Conservation (phyloP, 2,888 invertebrate genomes). For the Boloria selene region DNA sequence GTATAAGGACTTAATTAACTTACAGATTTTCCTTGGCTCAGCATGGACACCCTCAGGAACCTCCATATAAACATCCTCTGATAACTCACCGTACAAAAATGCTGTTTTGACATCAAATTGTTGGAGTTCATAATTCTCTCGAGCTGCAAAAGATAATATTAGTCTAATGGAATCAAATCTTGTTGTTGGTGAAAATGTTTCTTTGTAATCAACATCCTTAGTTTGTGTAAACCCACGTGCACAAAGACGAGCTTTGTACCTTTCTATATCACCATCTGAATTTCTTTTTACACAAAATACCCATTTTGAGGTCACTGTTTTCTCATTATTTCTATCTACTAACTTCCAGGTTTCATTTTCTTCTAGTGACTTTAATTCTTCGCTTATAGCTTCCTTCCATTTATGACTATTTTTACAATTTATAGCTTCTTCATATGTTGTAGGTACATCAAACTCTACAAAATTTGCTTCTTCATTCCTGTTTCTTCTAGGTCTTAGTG, state of each 20-base stretch:
- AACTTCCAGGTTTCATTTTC: constrained; percentile 3
- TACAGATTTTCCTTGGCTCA: constrained; percentile 14
- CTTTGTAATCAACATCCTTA: constrained; percentile 7
- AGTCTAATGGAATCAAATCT: constrained; percentile 5
- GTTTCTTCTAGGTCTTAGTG: neutral
- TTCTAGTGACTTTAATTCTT: constrained; percentile 21
- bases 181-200: constrained; percentile 9
- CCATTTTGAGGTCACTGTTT: constrained; percentile 6
- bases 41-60: too few relatives aligned
- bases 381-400: constrained; percentile 15
- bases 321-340: neutral
- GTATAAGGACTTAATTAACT: constrained; percentile 32
- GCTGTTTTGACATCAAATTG: constrained; percentile 31
- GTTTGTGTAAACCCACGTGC: constrained; percentile 4
- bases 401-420: constrained; percentile 3
- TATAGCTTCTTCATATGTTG: constrained; percentile 18
- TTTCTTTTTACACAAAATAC: constrained; percentile 10
- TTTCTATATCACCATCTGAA: neutral
- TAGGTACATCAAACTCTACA: constrained; percentile 5
- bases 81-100: too few relatives aligned
- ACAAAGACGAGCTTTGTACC: neutral
- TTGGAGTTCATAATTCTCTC: constrained; percentile 14
- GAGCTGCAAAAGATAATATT: constrained; percentile 1
- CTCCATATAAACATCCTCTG: too few relatives aligned
- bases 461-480: neutral